phyloP scores from a whole-genome alignment of 2,888 invertebrate species.

The Sphaerophoria rueppellii region DNA sequence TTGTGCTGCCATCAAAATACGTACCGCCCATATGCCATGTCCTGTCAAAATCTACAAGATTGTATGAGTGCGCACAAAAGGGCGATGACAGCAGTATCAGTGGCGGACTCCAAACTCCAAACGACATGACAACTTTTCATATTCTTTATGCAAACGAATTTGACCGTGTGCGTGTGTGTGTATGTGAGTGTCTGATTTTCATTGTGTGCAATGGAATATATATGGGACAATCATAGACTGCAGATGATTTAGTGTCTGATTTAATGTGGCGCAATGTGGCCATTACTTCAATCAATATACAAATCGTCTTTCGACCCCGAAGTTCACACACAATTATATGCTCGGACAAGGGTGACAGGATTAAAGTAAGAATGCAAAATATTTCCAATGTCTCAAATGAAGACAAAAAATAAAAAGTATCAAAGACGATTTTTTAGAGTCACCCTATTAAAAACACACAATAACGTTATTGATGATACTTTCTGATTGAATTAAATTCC shows the following conservation, averaged over 20 bases:
- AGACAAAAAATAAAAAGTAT: too few species aligned
- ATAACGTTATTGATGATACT: conserved; percentile 66
- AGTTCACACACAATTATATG: too few species aligned
- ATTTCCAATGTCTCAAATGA: too few species aligned
- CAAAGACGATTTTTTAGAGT: not conserved
- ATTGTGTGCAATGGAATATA: conserved; percentile 58
- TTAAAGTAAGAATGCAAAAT: too few species aligned
- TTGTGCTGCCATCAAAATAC: conserved; percentile 50
- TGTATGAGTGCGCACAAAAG: conserved; percentile 55
- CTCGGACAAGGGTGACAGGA: too few species aligned
- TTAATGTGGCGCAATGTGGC: conserved; percentile 74
- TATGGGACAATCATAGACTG: conserved; percentile 73
- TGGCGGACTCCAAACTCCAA: conserved; percentile 5
- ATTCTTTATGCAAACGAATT: not conserved
- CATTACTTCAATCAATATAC: conserved; percentile 65
- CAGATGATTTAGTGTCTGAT: conserved; percentile 73
- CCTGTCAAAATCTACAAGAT: conserved; percentile 59
- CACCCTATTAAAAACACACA: conserved; percentile 5
- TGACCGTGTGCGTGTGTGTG: not conserved
- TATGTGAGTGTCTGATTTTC: conserved; percentile 26
- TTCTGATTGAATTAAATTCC: conserved; percentile 51
- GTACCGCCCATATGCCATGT: conserved; percentile 67
- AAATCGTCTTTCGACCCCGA: conserved; percentile 64
- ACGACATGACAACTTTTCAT: conserved; percentile 58
- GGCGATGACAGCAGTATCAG: conserved; percentile 32